phyloP scores from a whole-genome alignment of 2,113 vertebrate genomes.

The Setophaga kirtlandii region DNA sequence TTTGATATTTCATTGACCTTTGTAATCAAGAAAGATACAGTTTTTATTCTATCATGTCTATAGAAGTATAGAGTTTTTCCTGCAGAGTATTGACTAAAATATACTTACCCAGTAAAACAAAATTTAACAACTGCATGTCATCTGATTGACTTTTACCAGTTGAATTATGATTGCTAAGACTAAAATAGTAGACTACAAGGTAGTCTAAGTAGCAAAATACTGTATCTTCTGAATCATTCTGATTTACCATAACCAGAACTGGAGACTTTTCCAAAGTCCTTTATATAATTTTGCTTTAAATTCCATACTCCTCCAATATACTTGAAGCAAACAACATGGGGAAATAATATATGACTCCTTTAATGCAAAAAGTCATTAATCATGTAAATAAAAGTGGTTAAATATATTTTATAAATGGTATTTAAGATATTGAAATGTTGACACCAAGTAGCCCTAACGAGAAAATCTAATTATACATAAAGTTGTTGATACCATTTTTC shows the following conservation, averaged over 20 bases:
- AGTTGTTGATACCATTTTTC: not conserved
- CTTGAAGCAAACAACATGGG: not conserved
- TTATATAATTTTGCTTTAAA: not conserved
- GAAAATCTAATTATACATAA: not conserved
- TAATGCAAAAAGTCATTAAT: not conserved
- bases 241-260: not conserved
- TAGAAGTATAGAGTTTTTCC: not conserved
- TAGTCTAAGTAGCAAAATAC: not conserved
- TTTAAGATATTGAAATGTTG: not conserved
- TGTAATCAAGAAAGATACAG: not conserved
- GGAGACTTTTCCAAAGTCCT: not conserved
- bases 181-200: not conserved
- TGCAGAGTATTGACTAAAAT: not conserved
- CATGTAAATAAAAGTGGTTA: not conserved
- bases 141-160: not conserved
- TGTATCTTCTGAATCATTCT: not conserved
- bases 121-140: not conserved
- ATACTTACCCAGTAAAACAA: not conserved
- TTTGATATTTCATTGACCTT: not conserved
- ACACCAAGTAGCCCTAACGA: not conserved
- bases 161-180: not conserved
- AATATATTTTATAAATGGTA: not conserved
- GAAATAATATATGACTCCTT: not conserved
- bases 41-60: not conserved
- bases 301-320: not conserved